Percentiles rank a stretch among this genome's conserved stretches.
Evolutionary conservation across 1,140 invertebrate species (phyloP).

Genomic region (Drosophila varians): DNA sequence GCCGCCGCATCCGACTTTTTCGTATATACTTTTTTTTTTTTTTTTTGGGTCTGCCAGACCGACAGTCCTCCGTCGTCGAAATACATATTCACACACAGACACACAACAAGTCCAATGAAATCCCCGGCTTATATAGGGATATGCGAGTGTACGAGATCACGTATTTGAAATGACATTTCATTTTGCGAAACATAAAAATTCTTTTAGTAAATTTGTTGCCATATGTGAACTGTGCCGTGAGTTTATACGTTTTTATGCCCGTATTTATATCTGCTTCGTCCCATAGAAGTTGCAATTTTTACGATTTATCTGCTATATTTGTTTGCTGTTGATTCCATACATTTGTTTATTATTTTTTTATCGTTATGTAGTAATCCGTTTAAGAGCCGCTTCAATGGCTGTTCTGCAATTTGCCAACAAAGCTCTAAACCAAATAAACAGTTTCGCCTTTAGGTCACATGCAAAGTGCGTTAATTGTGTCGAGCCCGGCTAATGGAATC

Average conservation of each 20-base stretch:
- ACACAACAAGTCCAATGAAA: slow-evolving; percentile 1
- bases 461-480: slow-evolving; percentile 36
- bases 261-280: slow-evolving; percentile 41
- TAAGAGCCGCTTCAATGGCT: slow-evolving; percentile 14
- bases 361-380: slow-evolving; percentile 40
- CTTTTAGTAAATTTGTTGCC: slow-evolving; percentile 60
- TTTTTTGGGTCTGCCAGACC: slow-evolving; percentile 41
- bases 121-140: slow-evolving; percentile 9
- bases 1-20: slow-evolving; percentile 39
- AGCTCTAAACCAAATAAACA: slow-evolving; percentile 36
- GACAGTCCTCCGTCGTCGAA: slow-evolving; percentile 26
- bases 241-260: slow-evolving; percentile 44
- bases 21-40: no score
- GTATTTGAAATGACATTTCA: slow-evolving; percentile 66
- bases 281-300: slow-evolving; percentile 33
- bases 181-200: slow-evolving; percentile 64
- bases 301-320: slow-evolving; percentile 46
- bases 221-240: slow-evolving; percentile 18
- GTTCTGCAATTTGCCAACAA: slow-evolving; percentile 22
- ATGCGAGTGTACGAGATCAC: slow-evolving; percentile 35
- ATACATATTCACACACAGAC: slow-evolving; percentile 10
- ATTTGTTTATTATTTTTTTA: slow-evolving; percentile 29
- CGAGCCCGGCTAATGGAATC: slow-evolving; percentile 28
- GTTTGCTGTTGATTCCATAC: slow-evolving; percentile 14
- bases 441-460: slow-evolving; percentile 5